Conservation (phyloP, 2,888 invertebrate species). For the Pterostichus niger region DNA sequence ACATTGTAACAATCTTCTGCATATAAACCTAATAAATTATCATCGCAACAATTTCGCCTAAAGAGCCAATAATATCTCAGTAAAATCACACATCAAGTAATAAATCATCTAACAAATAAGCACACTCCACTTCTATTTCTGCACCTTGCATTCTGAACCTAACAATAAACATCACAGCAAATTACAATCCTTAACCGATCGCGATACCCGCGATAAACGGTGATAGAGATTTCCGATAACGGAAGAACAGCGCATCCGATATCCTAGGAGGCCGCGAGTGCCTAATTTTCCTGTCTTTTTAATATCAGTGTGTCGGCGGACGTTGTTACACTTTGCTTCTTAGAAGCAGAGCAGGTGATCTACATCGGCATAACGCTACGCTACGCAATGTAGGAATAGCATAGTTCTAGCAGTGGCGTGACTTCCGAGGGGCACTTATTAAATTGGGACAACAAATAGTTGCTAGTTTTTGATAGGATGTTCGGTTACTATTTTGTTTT, state of each 20-base stretch:
- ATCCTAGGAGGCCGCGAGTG: conserved; percentile 38
- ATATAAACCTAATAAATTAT: background rate
- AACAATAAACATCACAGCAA: conserved; percentile 44
- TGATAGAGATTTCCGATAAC: conserved; percentile 44
- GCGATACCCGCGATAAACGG: conserved; percentile 32
- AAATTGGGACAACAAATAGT: conserved; percentile 48
- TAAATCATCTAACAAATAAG: conserved; percentile 36
- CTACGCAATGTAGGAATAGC: conserved; percentile 4
- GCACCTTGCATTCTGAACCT: conserved; percentile 34
- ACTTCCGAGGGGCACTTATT: conserved; percentile 51
- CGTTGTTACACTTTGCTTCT: conserved; percentile 45
- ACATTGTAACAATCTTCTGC: background rate
- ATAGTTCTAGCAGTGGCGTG: conserved; percentile 24
- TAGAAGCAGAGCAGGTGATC: conserved; percentile 62
- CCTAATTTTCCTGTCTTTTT: conserved; percentile 63
- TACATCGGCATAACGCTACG: conserved; percentile 39
- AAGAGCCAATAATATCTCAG: conserved; percentile 33
- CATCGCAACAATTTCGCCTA: conserved; percentile 14
- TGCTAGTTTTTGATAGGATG: conserved; percentile 42
- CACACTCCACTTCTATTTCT: background rate
- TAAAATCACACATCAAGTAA: conserved; percentile 22
- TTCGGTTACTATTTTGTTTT: conserved; percentile 5
- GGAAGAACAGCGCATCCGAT: conserved; percentile 47
- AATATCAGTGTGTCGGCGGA: conserved; percentile 45
- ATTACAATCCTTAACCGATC: conserved; percentile 41